Conservation (phyloP, 1,140 invertebrate species). For the Aphis craccivora region DNA sequence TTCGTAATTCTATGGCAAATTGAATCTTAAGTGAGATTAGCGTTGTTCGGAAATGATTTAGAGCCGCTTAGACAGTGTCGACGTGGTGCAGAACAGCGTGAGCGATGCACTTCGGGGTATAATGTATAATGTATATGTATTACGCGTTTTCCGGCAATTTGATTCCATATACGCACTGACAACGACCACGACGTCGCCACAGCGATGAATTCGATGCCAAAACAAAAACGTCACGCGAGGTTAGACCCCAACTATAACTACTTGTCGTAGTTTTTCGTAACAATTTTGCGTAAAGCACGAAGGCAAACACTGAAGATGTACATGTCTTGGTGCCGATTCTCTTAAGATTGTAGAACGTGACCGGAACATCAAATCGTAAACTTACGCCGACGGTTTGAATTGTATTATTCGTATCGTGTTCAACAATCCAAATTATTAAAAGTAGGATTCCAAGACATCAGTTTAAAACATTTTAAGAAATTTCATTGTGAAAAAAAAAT, state of each 20-base stretch:
- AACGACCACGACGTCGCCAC: neutral
- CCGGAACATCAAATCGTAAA: neutral
- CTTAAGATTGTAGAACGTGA: neutral
- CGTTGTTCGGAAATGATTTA: neutral
- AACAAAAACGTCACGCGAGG: neutral
- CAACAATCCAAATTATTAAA: neutral
- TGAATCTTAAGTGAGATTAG: constrained; percentile 15
- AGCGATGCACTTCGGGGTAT: neutral
- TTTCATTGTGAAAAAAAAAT: neutral
- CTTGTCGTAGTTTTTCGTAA: neutral
- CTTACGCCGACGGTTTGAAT: neutral
- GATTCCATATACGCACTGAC: neutral
- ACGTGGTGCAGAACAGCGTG: neutral
- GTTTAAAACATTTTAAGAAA: neutral
- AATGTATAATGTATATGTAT: neutral
- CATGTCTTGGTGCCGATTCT: neutral
- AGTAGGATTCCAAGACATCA: neutral
- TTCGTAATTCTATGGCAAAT: neutral
- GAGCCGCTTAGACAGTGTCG: neutral
- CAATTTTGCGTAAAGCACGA: neutral
- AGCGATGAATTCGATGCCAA: neutral
- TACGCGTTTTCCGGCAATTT: neutral
- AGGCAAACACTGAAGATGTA: neutral
- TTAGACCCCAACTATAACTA: neutral
- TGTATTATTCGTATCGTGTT: neutral